phyloP scores from a whole-genome alignment of 2,888 invertebrate genomes.

The Leucophora obtusa region DNA sequence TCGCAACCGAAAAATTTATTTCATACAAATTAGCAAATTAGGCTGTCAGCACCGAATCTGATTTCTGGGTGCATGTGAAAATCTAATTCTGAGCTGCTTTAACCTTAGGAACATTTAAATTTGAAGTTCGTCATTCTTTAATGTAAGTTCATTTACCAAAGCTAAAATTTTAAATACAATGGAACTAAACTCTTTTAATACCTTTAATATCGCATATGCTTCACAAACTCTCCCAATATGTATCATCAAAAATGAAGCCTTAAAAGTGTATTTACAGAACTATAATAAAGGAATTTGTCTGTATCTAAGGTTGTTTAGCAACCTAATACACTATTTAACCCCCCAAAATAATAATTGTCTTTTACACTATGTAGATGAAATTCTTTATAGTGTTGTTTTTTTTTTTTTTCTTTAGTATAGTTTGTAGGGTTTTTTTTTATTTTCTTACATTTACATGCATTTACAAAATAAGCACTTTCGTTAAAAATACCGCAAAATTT shows the following conservation, averaged over 20 bases:
- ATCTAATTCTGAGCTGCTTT: too few species aligned
- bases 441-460: slow-evolving; percentile 78
- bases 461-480: slow-evolving; percentile 78
- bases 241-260: not conserved
- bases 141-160: too few species aligned
- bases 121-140: too few species aligned
- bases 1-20: too few species aligned
- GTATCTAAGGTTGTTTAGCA: slow-evolving; percentile 50
- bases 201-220: too few species aligned
- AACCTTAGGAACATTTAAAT: too few species aligned
- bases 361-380: slow-evolving; percentile 53
- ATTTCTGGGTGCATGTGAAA: too few species aligned
- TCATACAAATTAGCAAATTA: too few species aligned
- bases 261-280: not conserved
- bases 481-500: slow-evolving; percentile 78
- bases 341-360: slow-evolving; percentile 46
- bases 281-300: not conserved
- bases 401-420: slow-evolving; percentile 34
- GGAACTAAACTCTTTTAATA: too few species aligned
- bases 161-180: too few species aligned
- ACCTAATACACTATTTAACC: slow-evolving; percentile 48
- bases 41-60: too few species aligned
- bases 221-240: slow-evolving; percentile 18
- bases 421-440: slow-evolving; percentile 70
- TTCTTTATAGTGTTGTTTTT: slow-evolving; percentile 24